Base-by-base conservation (phyloP, 2,113 vertebrate genomes). In the Lepus europaeus region DNA sequence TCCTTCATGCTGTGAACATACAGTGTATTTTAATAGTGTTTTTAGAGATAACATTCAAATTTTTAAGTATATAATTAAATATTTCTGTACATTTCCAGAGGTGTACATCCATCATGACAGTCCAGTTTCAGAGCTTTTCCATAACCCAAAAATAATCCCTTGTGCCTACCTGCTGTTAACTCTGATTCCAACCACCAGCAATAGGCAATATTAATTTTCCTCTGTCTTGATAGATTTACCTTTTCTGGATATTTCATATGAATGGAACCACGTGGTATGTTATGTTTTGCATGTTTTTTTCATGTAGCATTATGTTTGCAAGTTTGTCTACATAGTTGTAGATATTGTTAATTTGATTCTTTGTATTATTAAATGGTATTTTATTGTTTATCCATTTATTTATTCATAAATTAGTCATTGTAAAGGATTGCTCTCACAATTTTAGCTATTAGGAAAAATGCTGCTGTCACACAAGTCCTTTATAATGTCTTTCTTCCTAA, bases 211-310 rank as follows among this genome's bases (percentile, higher is more conserved):
- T 59, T 78, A 63, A 93, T 53, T 88, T 81, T 17, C 12, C 49
- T 89, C 39, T 76, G 16, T 80, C 36, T 69, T 45, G 80, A 56
- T 39, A 84, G 39, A 66, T 63, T 92, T 87, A 14, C 31, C 33
- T 93, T 76, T 86, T 88, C 20, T 87, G 39, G 6, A 69, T 88
- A 79, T 80, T 87, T 92, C 27, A 22, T 23, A 39, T 45, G 45
- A 91, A 80, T 22, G 3, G 5, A 23, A 29, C 77, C 17, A 14
- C 53, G 20, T 22, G 78, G 45, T 63, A 36, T 22, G 5, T 61
- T 49, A 11, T 80, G 49, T 82, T 82, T 74, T 63, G 27, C 33
- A 45, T 63, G 17, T 82, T 80, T 61, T 56, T 63, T 61, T 53
- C 27, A 22, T 17, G 45, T 25, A 73, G 27, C 3, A 36, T 31